Base-by-base conservation (phyloP, 2,888 invertebrate species). In the Drosophila stalkeri region DNA sequence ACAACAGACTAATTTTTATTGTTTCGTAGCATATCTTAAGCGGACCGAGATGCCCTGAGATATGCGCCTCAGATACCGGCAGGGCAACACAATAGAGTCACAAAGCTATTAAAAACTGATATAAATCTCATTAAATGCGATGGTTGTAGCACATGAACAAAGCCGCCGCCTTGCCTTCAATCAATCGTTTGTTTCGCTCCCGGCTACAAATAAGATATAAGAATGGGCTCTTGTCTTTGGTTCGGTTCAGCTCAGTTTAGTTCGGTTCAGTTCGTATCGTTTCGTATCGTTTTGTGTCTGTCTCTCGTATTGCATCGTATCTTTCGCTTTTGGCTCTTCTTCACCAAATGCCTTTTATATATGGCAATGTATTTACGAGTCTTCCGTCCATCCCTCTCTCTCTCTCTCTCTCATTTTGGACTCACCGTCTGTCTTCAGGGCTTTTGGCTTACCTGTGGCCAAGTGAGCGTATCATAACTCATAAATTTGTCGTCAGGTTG, bases 81-180 rank as follows among this genome's bases (percentile, higher is more conserved):
- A 27, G 66, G 64, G 60, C 49, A 78, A 75, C 77, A 86, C 89
- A 87, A 89, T 78, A 89, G 85, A 85, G 77, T 82, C 80, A 90
- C 81, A 90, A 89, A 84, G 90, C 90, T 89, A 85, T 85, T 86
- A 89, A 88, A 89, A 89, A 88, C 88, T 88, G 88, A 89, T 86
- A 86, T 88, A 86, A 86, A 86, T 89, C 86, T 87, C 86, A 89
- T 89, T 86, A 88, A 86, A 89, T 80, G 86, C 83, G 90, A 88
- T 88, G 90, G 85, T 80, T 86, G 77, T 76, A 82, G 81, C 88
- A 89, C 85, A 86, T 86, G 68, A 88, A 86, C 90, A 86, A 86
- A 87, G 89, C 81, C 70, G 72, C 75, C 75, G 64, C 72, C 64
- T 87, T 79, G 82, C 82, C 84, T 84, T 84, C 87, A 89, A 89